These are phyloP conservation scores for Channa argus DNA, from an alignment of 2,113 vertebrate species.

Conservation along the genomic window DNA sequence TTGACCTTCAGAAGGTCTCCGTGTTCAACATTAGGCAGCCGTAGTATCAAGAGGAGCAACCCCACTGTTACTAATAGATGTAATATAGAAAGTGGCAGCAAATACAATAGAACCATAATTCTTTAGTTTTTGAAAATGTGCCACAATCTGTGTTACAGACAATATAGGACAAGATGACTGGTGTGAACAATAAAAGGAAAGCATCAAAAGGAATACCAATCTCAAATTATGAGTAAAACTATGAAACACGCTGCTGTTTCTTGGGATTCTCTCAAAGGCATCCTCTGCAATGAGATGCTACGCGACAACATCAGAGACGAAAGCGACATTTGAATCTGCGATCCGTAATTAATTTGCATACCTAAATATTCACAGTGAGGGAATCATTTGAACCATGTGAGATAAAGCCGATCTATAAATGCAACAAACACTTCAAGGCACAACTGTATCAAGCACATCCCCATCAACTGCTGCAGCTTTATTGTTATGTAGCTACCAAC, in stretches of 20 bases:
- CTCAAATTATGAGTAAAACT: conserved; percentile 44
- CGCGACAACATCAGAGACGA: background rate
- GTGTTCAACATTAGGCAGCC: conserved; percentile 29
- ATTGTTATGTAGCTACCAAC: conserved; percentile 13
- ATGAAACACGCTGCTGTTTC: conserved; percentile 43
- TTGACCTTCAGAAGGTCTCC: conserved; percentile 72
- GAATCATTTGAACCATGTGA: conserved; percentile 43
- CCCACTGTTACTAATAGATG: background rate
- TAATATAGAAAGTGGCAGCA: background rate
- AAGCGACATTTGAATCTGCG: too few species aligned
- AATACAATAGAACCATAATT: background rate
- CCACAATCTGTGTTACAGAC: conserved; percentile 30
- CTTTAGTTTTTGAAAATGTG: conserved; percentile 4
- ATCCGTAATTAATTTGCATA: conserved; percentile 58
- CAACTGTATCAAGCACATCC: conserved; percentile 36
- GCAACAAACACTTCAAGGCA: conserved; percentile 43
- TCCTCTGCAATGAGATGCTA: conserved; percentile 35
- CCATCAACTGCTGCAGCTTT: conserved; percentile 41
- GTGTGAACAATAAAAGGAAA: conserved; percentile 36
- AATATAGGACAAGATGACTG: conserved; percentile 21
- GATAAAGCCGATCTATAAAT: conserved; percentile 29
- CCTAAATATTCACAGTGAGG: conserved; percentile 73
- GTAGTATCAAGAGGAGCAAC: background rate
- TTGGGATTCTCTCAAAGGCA: conserved; percentile 69
- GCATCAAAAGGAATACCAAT: conserved; percentile 60